Conservation (phyloP, 92 coral and sea anemone genomes). For the Desmophyllum pertusum region DNA sequence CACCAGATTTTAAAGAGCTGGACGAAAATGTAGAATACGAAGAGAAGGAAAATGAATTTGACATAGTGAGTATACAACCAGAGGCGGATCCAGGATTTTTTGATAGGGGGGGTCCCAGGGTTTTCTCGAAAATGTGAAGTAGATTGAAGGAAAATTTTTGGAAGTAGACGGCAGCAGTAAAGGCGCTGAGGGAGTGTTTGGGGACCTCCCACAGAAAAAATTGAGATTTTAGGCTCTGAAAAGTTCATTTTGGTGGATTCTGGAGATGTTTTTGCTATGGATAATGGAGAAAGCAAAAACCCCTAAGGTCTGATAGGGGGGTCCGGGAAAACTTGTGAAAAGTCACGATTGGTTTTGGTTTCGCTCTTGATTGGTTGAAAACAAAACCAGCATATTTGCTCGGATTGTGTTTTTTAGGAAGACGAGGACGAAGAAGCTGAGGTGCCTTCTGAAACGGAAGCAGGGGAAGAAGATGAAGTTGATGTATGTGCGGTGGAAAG, state of each 20-base stretch:
- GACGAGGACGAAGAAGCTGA: conserved; percentile 99
- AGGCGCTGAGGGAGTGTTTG: too few species aligned
- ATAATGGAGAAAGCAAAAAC: too few species aligned
- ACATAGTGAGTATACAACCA: conserved; percentile 87
- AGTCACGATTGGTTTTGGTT: background rate
- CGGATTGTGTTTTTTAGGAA: conserved; percentile 60
- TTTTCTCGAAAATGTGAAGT: too few species aligned
- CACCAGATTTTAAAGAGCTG: conserved; percentile 98
- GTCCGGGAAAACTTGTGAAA: background rate
- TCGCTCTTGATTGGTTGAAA: background rate
- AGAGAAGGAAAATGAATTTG: conserved; percentile 98
- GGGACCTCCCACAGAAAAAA: too few species aligned
- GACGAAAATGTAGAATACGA: conserved; percentile 99
- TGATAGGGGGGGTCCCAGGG: too few species aligned
- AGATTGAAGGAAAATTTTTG: too few species aligned
- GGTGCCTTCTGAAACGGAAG: conserved; percentile 95
- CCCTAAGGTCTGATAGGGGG: too few species aligned
- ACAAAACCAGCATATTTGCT: background rate
- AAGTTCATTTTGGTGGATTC: too few species aligned
- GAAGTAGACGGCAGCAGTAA: too few species aligned
- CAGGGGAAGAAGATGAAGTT: conserved; percentile 98
- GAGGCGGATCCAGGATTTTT: too few species aligned
- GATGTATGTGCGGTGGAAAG: conserved; percentile 94
- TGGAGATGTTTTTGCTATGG: too few species aligned
- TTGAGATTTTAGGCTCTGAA: too few species aligned